Evolutionary conservation across 2,888 invertebrate species (phyloP).

Genomic region (Hecatera dysodea): DNA sequence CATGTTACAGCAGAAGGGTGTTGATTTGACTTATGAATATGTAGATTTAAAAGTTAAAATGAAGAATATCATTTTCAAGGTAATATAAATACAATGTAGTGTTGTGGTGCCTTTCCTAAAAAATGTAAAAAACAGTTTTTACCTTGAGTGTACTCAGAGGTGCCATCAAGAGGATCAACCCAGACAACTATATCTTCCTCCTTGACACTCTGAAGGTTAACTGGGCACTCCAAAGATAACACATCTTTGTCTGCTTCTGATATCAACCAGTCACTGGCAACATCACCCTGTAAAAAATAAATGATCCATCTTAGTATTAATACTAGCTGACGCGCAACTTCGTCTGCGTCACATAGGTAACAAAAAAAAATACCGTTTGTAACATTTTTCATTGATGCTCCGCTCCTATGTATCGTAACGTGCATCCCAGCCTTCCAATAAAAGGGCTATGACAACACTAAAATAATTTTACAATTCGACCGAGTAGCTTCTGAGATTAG

Average conservation of each 20-base stretch:
- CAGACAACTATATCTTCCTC: conserved; percentile 98
- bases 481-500: too few relatives aligned
- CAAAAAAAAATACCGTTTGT: too few relatives aligned
- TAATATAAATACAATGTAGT: neutral
- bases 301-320: too few relatives aligned
- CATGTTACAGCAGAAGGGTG: conserved; percentile 50
- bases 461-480: too few relatives aligned
- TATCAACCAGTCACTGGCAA: conserved; percentile 94
- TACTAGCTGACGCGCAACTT: too few relatives aligned
- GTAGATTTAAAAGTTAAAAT: neutral
- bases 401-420: too few relatives aligned
- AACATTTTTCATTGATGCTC: too few relatives aligned
- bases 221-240: conserved; percentile 92
- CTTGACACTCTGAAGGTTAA: conserved; percentile 91
- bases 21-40: conserved; percentile 25
- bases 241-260: conserved; percentile 93
- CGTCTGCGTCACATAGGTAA: too few relatives aligned
- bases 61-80: neutral
- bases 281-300: conserved; percentile 74
- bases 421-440: too few relatives aligned
- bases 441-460: too few relatives aligned
- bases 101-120: neutral
- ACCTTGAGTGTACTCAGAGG: conserved; percentile 99
- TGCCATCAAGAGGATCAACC: conserved; percentile 99
- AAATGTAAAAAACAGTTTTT: conserved; percentile 19